Base-by-base conservation (phyloP, 2,797 vertebrate species). In the Coreius guichenoti region DNA sequence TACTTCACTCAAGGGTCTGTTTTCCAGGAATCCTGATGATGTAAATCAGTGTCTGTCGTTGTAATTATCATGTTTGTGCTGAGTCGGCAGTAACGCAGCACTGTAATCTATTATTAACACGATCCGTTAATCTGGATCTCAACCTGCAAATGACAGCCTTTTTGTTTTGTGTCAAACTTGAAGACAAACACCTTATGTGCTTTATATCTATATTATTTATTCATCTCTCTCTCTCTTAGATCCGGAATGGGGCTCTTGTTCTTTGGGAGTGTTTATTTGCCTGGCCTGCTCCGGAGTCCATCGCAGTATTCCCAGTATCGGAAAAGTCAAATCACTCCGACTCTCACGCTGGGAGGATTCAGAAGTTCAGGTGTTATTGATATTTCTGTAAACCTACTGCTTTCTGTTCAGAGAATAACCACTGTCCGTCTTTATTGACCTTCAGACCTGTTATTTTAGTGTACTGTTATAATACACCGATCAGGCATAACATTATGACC, bases 201-300 rank as follows among this genome's bases (percentile, higher is more conserved):
- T 47, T 51, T 58, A 26, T 33, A 29, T 31, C 17, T 75, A 21
- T n/a, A 1, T 45, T 14, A 23, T 75, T 47, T 14, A 14, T 45
- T n/a, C 0, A 3, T 23, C 3, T 56, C 4, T 17, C 21, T 65
- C 39, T 43, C 8, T 63, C 88, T 21, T 92, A 99, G 98, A 97
- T 87, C 97, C 97, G 0, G 94, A 94, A 47, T 99, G 97, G 97
- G 98, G 97, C 12, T 99, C 98, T 8, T 96, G 97, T 88, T 96
- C 97, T 9, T 90, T 99, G 7, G 98, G 98, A 4, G 94, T 98
- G 26, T 99, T 99, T 93, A 95, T 99, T 92, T 99, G 98, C 85
- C 91, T 98, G 91, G 96, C 90, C 29, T 99, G 98, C 89, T 99
- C 98, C 0, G 98, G 97, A 58, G 96, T 98, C 91, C 98, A 99